phyloP scores from a whole-genome alignment of 1,140 invertebrate species.

The Pachypeltis micranthus region DNA sequence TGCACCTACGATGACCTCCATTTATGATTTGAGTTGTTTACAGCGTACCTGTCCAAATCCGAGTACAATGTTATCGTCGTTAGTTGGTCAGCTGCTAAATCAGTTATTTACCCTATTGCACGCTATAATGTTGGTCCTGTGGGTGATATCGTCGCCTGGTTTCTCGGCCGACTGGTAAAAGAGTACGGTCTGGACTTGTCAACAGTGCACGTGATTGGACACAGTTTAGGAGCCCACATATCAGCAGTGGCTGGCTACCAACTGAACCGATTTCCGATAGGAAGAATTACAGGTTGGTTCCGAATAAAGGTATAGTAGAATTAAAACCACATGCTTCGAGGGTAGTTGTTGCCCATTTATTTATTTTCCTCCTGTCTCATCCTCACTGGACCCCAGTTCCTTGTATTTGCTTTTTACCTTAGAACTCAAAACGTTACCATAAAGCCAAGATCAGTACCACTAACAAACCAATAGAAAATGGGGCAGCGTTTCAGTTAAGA shows the following conservation, averaged over 20 bases:
- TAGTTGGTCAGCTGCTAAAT: slow-evolving; percentile 43
- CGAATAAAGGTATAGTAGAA: no score
- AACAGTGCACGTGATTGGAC: slow-evolving; percentile 62
- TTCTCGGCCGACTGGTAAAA: slow-evolving; percentile 18
- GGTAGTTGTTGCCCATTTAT: no score
- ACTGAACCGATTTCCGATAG: slow-evolving; percentile 38
- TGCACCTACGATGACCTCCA: no score
- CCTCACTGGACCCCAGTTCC: no score
- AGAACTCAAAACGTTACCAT: no score
- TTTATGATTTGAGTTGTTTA: no score
- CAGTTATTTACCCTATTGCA: slow-evolving; percentile 32
- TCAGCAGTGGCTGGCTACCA: slow-evolving; percentile 57
- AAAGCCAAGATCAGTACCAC: no score
- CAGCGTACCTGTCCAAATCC: slow-evolving; percentile 40
- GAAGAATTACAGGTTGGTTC: slow-evolving; percentile 43
- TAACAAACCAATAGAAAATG: no score
- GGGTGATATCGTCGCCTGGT: slow-evolving; percentile 30
- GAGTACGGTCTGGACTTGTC: slow-evolving; percentile 29
- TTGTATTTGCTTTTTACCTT: no score
- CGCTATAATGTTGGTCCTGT: slow-evolving; percentile 23
- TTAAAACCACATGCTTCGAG: no score
- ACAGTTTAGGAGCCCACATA: slow-evolving; percentile 74
- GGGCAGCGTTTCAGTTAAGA: no score
- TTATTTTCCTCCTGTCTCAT: no score
- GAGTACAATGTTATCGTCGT: slow-evolving; percentile 50